These are phyloP conservation scores for Acrocera orbiculus DNA, from an alignment of 2,888 invertebrate genomes.

Conservation along the genomic window DNA sequence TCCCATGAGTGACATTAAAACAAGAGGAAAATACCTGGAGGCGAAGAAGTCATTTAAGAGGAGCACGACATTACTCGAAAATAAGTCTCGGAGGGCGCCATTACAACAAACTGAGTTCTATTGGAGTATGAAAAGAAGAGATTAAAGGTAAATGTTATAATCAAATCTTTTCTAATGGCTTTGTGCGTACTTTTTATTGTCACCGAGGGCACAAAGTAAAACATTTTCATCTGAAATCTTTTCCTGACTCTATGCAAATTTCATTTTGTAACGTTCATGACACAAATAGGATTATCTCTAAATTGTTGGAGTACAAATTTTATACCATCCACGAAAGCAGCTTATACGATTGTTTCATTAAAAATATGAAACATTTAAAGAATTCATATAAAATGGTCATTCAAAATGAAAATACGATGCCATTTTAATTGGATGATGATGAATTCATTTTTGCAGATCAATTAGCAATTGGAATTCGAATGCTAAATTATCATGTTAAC, in stretches of 20 bases:
- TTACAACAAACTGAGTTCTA: constrained; percentile 1
- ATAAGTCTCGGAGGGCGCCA: neutral
- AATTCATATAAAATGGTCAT: too few relatives aligned
- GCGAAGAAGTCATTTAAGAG: constrained; percentile 10
- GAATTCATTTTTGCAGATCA: too few relatives aligned
- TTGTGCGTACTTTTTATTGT: constrained; percentile 12
- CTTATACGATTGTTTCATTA: too few relatives aligned
- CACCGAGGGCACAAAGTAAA: constrained; percentile 12
- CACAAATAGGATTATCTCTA: too few relatives aligned
- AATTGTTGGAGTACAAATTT: too few relatives aligned
- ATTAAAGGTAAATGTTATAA: constrained; percentile 13
- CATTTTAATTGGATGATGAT: too few relatives aligned
- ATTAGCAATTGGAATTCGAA: too few relatives aligned
- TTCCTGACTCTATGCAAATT: constrained; percentile 11
- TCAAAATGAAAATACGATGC: too few relatives aligned
- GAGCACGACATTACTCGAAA: too few relatives aligned
- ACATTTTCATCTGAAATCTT: constrained; percentile 7
- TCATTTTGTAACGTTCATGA: constrained; percentile 8
- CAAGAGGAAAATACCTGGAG: constrained; percentile 10
- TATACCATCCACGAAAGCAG: too few relatives aligned
- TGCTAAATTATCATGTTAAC: too few relatives aligned
- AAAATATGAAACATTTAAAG: too few relatives aligned
- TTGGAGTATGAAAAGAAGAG: constrained; percentile 6
- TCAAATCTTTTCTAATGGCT: constrained; percentile 14
- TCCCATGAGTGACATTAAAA: constrained; percentile 6